Conservation (phyloP, 2,113 vertebrate species). For the Lasiurus cinereus region DNA sequence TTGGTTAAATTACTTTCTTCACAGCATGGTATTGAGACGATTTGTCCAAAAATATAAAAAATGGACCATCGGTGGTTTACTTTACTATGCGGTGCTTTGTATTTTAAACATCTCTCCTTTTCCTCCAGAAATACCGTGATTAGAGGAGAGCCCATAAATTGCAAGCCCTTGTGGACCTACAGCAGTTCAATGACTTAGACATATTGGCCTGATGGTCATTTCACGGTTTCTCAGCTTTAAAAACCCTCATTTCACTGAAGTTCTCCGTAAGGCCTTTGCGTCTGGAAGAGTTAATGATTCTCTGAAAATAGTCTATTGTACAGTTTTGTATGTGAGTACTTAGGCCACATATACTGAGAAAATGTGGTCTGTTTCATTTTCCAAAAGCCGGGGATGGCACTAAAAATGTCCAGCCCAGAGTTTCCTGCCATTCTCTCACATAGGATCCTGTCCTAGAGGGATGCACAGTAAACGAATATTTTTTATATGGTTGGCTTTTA, state of each 20-base stretch:
- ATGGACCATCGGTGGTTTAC: neutral
- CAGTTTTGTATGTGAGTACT: neutral
- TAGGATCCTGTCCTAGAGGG: neutral
- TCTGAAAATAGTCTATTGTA: constrained; percentile 14
- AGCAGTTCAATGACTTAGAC: neutral
- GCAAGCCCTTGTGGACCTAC: neutral
- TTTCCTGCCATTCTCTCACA: neutral
- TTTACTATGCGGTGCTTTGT: constrained; percentile 25
- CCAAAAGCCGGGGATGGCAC: neutral
- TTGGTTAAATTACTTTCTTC: constrained; percentile 44
- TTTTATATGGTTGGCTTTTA: neutral
- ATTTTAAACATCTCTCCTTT: constrained; percentile 41
- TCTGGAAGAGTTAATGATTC: constrained; percentile 14
- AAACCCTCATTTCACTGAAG: neutral
- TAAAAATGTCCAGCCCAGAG: neutral
- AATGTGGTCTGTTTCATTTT: neutral
- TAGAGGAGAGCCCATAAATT: constrained; percentile 28
- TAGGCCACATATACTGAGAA: neutral
- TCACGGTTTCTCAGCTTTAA: constrained; percentile 4
- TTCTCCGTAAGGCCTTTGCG: neutral
- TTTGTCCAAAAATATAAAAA: constrained; percentile 39
- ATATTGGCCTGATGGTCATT: neutral
- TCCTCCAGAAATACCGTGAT: neutral
- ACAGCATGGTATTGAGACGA: neutral
- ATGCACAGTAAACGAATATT: neutral